These are phyloP conservation scores for Catostylus mosaicus DNA, from an alignment of 30 jellyfish, hydroid and myxozoan genomes.

Conservation along the genomic window DNA sequence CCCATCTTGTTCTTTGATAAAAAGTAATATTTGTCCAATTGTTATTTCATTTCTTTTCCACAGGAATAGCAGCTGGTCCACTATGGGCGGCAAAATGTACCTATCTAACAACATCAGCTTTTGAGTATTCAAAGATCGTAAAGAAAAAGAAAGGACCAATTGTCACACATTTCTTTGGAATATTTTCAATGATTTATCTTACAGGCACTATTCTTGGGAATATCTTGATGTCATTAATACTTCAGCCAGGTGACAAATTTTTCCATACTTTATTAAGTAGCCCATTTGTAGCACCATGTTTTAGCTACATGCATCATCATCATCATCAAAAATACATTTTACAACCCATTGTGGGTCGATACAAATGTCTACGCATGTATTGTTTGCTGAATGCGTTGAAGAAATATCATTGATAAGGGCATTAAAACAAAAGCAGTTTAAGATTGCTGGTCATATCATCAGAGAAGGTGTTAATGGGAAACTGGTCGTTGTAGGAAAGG, in stretches of 20 bases:
- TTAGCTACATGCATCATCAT: no score
- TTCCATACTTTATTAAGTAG: no score
- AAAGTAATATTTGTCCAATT: neutral
- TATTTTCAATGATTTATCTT: constrained; percentile 10
- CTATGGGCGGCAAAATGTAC: constrained; percentile 62
- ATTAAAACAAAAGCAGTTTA: no score
- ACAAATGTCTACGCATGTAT: no score
- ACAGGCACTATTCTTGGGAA: constrained; percentile 33
- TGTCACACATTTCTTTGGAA: constrained; percentile 47
- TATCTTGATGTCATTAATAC: constrained; percentile 26
- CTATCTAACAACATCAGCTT: constrained; percentile 34
- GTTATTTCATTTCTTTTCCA: neutral
- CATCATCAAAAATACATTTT: no score
- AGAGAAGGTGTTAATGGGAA: no score
- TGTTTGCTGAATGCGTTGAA: no score
- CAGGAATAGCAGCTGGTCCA: constrained; percentile 63
- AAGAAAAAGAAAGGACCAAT: constrained; percentile 16
- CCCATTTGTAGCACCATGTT: no score
- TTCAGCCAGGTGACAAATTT: constrained; percentile 19
- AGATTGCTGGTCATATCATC: no score
- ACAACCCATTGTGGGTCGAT: no score
- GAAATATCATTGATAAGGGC: no score
- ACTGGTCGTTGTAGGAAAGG: no score
- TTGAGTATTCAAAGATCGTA: constrained; percentile 26
- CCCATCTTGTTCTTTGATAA: neutral